Evolutionary conservation across 2,888 invertebrate genomes (phyloP).

Genomic region (Andrena bucephala): DNA sequence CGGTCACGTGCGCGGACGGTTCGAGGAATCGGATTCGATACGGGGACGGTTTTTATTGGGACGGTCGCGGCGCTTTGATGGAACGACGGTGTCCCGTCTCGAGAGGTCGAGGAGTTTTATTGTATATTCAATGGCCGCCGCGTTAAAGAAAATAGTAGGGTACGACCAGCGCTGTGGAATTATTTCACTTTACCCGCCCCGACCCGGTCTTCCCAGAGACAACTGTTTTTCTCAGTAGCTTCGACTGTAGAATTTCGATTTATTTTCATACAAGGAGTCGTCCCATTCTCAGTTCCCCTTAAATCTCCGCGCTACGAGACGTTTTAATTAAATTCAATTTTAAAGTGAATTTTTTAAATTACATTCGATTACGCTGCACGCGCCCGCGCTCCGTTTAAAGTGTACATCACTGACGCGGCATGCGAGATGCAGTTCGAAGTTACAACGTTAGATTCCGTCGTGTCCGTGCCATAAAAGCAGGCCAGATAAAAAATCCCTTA

Average conservation of each 20-base stretch:
- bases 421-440: not conserved
- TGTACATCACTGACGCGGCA: not conserved
- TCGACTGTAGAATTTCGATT: too few relatives aligned
- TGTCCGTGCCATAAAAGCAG: conserved; percentile 11
- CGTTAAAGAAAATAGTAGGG: not conserved
- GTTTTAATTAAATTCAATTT: too few relatives aligned
- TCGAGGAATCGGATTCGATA: conserved; percentile 19
- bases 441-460: conserved; percentile 16
- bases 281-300: too few relatives aligned
- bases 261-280: too few relatives aligned
- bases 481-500: conserved; percentile 34
- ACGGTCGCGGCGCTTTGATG: not conserved
- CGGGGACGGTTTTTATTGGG: not conserved
- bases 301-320: too few relatives aligned
- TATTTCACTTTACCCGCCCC: not conserved
- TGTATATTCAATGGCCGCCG: not conserved
- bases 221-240: not conserved
- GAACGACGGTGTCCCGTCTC: not conserved
- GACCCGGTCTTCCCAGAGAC: not conserved
- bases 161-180: not conserved
- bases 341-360: too few relatives aligned
- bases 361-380: too few relatives aligned
- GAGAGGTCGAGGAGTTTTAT: conserved; percentile 1
- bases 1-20: conserved; percentile 31
- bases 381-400: not conserved